phyloP scores from a whole-genome alignment of 2,797 vertebrate species.

The Fistularia commersonii region DNA sequence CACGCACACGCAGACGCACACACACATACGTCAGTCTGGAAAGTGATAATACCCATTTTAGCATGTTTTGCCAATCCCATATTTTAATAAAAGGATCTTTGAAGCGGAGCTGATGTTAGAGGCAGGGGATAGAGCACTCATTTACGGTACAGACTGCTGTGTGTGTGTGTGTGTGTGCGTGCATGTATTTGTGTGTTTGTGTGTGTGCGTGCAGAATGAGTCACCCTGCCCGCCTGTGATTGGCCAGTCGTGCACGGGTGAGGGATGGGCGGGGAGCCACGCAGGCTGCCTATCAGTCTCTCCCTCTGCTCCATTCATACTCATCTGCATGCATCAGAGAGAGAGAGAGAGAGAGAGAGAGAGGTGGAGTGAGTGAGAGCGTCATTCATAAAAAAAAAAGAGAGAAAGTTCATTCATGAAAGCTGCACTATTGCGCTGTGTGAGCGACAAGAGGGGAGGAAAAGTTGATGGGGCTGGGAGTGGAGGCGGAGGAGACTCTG shows the following conservation, averaged over 20 bases:
- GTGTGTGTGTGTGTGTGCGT: conserved; percentile 35
- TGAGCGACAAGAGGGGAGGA: conserved; percentile 18
- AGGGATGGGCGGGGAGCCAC: conserved; percentile 58
- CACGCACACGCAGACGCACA: too few species aligned
- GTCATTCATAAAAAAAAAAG: conserved; percentile 83
- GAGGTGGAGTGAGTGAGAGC: conserved; percentile 34
- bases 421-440: conserved; percentile 62
- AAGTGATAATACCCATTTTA: too few species aligned
- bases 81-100: conserved; percentile 22
- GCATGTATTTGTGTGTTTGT: conserved; percentile 27
- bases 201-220: conserved; percentile 77
- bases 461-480: conserved; percentile 35
- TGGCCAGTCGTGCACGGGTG: conserved; percentile 72
- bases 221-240: conserved; percentile 79
- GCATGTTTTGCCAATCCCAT: too few species aligned
- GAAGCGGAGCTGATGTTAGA: conserved; percentile 33
- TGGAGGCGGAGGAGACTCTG: conserved; percentile 26
- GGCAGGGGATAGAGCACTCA: conserved; percentile 31
- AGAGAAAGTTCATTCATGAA: conserved; percentile 89
- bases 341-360: conserved; percentile 23
- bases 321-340: conserved; percentile 77
- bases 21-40: too few species aligned
- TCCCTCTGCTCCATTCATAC: conserved; percentile 85
- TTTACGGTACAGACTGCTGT: conserved; percentile 35
- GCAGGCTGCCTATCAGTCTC: conserved; percentile 83